Evolutionary conservation across 2,888 invertebrate genomes (phyloP).

Genomic region (Drosophila eohydei): DNA sequence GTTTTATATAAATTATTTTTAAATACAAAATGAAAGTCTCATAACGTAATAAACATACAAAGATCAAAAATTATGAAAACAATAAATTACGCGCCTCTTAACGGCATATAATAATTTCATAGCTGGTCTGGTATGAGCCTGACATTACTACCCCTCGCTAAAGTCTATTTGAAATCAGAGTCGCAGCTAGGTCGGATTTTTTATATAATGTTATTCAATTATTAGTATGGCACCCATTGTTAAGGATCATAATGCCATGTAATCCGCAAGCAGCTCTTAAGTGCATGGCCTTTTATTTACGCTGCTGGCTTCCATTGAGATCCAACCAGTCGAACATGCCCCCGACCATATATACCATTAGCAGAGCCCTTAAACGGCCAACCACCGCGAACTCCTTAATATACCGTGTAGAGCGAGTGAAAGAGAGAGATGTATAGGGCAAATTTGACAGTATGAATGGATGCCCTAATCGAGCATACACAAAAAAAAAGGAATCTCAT

Average conservation of each 20-base stretch:
- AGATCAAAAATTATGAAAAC: conserved; percentile 5
- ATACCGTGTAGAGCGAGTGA: conserved; percentile 1
- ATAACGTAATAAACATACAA: neutral
- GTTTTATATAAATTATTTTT: neutral
- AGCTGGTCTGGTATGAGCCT: neutral
- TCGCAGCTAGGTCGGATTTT: conserved; percentile 36
- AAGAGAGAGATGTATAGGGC: conserved; percentile 18
- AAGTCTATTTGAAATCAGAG: conserved; percentile 10
- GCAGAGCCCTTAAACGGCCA: conserved; percentile 57
- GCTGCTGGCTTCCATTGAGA: conserved; percentile 69
- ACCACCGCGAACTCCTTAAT: conserved; percentile 54
- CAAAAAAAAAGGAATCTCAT: conserved; percentile 56
- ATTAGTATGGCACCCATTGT: conserved; percentile 68
- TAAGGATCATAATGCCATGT: conserved; percentile 72
- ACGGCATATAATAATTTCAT: neutral
- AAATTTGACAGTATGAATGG: conserved; percentile 59
- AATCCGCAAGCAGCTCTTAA: conserved; percentile 74
- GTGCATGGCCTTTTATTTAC: conserved; percentile 77
- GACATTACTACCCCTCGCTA: conserved; percentile 1
- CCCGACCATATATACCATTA: conserved; percentile 40
- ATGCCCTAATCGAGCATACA: conserved; percentile 50
- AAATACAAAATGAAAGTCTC: neutral
- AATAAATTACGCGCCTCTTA: conserved; percentile 2
- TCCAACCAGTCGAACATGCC: conserved; percentile 36
- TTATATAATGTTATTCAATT: conserved; percentile 77